Base-by-base conservation (phyloP, 2,113 vertebrate species). In the Pitta sordida region DNA sequence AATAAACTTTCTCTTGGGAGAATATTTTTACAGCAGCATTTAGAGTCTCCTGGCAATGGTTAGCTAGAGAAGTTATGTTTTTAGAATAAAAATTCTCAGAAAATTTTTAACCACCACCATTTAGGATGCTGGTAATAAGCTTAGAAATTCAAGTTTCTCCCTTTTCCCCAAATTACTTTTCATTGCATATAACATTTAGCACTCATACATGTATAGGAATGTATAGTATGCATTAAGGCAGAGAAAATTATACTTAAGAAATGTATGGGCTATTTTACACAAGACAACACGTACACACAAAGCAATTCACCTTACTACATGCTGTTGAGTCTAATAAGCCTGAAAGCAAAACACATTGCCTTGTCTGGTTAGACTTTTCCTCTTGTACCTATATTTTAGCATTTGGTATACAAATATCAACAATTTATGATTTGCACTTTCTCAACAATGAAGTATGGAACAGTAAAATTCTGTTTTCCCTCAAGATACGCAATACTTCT, bases 1-100 rank as follows among this genome's bases (percentile, higher is more conserved):
- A 97, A 97, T 96, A 96, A 97, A 96, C 85, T 80, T 94, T 95
- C 96, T 97, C 97, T 93, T 69, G 95, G 97, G 96, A 97, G 93
- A 91, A 71, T 96, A 89, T 96, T 97, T 96, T 97, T 86, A 97
- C 94, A 96, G 77, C 94, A 96, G 95, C 83, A 93, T 51, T 97
- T 95, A 73, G 97, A 85, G 56, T 75, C 83, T 95, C 92, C 67
- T 95, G 92, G 88, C 86, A 97, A 89, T 75, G 41, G 39, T 83
- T 95, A 83, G 75, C 67, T 75, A 85, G 39, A 80, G 70, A 81
- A 83, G 2, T 67, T 96, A 90, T 46, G 92, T 94, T 90, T 92
- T 94, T 97, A 91, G 36, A 96, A 97, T 90, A 90, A 90, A 92
- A 95, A 90, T 92, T 97, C 95, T 96, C 83, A 83, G 75, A 94